Base-by-base conservation (phyloP, 2,797 vertebrate genomes). In the Hypotaenidia okinawae region DNA sequence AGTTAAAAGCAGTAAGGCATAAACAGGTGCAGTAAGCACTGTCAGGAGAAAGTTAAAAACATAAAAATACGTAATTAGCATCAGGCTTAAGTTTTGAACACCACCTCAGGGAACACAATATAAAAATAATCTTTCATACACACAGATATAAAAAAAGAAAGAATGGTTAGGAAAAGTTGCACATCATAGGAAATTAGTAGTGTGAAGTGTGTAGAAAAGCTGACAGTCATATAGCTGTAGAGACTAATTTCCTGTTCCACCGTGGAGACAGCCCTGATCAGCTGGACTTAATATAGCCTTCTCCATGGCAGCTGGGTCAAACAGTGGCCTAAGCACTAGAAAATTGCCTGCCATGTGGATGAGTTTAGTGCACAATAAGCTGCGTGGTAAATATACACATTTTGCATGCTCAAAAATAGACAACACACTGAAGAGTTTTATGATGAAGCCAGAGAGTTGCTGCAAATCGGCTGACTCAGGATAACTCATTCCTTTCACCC, bases 241-340 rank as follows among this genome's bases (percentile, higher is more conserved):
- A 90, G 84, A 78, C 84, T 90, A 94, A 96, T 95, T 95, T 97
- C 92, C 94, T 92, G 81, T 94, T 90, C 64, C 70, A 85, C 49
- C 9, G 4, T 64, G 61, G 84, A 95, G 78, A 94, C 90, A 92
- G 94, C 78, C 41, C 54, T 89, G 93, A 95, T 97, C 96, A 96
- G 92, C 92, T 95, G 93, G 95, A 95, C 93, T 96, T 97, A 95
- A 96, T 90, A 95, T 25, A 95, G 89, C 64, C 75, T 67, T 91
- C 93, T 89, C 68, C 90, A 90, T 64, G 86, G 96, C 94, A 94
- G 92, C 92, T 94, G 94, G 95, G 95, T 95, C 95, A 95, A 94
- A 94, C 6, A 52, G 90, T 90, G 93, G 92, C 75, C 95, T 94
- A 94, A 95, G 87, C 86, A 74, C 92, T 43, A 94, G 95, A 94